phyloP scores from a whole-genome alignment of 1,140 invertebrate species.

The Philotrypesis tridentata region DNA sequence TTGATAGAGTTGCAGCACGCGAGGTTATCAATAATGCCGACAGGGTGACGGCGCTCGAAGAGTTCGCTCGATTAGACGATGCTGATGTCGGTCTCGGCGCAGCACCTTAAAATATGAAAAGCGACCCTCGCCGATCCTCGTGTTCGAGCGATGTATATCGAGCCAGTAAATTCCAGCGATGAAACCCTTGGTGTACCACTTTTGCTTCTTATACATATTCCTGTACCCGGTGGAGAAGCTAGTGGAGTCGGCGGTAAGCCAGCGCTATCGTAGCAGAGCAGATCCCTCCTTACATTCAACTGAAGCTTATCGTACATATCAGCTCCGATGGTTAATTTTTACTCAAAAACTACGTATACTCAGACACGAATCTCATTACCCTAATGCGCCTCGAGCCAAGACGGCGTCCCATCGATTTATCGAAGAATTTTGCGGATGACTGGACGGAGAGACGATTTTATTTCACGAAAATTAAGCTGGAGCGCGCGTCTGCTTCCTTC shows the following conservation, averaged over 20 bases:
- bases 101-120: slow-evolving; percentile 28
- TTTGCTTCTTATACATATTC: not conserved
- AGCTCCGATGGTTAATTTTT: no score
- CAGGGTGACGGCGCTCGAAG: slow-evolving; percentile 8
- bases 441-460: not conserved
- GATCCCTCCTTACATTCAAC: no score
- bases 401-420: slow-evolving; percentile 4
- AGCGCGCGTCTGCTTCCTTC: no score
- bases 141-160: not conserved
- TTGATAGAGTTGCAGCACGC: slow-evolving; percentile 40
- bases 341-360: no score
- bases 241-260: no score
- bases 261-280: no score
- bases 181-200: not conserved
- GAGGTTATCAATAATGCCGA: slow-evolving; percentile 44
- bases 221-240: no score
- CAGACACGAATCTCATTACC: no score
- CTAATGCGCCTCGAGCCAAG: not conserved
- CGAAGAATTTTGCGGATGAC: not conserved
- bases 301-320: no score
- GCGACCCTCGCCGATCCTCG: not conserved
- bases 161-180: not conserved
- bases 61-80: slow-evolving; percentile 11
- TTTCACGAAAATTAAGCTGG: not conserved
- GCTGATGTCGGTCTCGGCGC: slow-evolving; percentile 11